phyloP scores from a whole-genome alignment of 2,113 vertebrate genomes.

The Myiagra hebetior region DNA sequence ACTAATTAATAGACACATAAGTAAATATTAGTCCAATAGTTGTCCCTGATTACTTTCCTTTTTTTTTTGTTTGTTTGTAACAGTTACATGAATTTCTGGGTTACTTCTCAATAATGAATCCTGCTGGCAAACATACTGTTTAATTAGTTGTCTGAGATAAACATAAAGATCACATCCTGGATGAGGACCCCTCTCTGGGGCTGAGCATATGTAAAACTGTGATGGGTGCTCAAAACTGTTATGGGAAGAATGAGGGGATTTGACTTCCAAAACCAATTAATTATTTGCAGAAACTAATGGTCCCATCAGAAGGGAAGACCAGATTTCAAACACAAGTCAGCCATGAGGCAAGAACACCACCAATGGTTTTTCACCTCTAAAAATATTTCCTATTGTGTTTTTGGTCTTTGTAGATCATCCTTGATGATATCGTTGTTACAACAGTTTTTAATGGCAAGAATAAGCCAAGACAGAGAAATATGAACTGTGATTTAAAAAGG shows the following conservation, averaged over 20 bases:
- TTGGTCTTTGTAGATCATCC: not conserved
- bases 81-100: not conserved
- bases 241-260: not conserved
- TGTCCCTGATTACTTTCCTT: conserved; percentile 3
- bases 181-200: not conserved
- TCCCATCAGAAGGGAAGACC: not conserved
- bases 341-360: not conserved
- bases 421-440: not conserved
- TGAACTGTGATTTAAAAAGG: not conserved
- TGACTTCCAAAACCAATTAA: not conserved
- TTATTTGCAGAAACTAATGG: not conserved
- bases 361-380: not conserved
- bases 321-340: not conserved
- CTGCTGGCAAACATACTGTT: not conserved
- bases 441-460: not conserved
- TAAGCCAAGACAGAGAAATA: not conserved
- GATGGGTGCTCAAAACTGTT: not conserved
- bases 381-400: not conserved
- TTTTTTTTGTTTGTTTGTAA: not conserved
- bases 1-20: not conserved
- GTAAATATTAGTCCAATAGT: conserved; percentile 40
- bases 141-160: not conserved
- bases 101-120: not conserved
- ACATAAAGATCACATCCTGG: not conserved
- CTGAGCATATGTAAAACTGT: not conserved